Evolutionary conservation across 2,113 vertebrate species (phyloP).

Genomic region (Corythornis cristatus): DNA sequence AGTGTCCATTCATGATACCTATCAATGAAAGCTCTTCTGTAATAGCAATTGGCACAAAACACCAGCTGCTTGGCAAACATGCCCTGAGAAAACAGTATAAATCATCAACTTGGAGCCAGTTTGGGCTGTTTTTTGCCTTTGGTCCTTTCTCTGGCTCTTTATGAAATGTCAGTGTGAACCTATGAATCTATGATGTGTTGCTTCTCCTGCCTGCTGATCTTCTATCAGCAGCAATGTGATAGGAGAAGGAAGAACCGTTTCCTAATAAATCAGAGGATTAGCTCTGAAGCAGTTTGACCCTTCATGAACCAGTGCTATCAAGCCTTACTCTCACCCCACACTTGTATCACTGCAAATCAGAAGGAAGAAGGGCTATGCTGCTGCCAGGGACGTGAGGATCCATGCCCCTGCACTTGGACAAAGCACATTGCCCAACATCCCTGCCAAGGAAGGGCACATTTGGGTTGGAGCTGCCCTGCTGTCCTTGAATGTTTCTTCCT

Average conservation of each 20-base stretch:
- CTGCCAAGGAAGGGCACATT: background rate
- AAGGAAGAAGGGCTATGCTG: background rate
- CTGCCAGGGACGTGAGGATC: background rate
- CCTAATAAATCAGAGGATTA: background rate
- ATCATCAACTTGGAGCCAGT: constrained; percentile 28
- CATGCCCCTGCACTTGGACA: fast-evolving
- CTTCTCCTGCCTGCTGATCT: background rate
- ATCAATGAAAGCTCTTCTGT: constrained; percentile 52
- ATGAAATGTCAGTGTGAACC: constrained; percentile 27
- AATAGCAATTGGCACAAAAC: constrained; percentile 43
- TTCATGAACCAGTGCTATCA: background rate
- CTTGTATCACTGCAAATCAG: background rate
- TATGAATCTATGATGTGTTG: constrained; percentile 36
- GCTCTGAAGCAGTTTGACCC: background rate
- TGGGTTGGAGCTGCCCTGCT: background rate
- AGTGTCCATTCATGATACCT: constrained; percentile 15
- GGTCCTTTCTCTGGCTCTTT: constrained; percentile 20
- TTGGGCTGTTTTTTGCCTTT: background rate
- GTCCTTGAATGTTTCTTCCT: background rate
- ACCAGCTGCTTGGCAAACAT: constrained; percentile 41
- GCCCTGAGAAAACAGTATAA: constrained; percentile 32
- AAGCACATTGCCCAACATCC: fast-evolving
- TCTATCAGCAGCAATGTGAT: background rate
- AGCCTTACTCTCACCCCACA: background rate
- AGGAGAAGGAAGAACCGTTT: background rate